Base-by-base conservation (phyloP, 1,140 invertebrate genomes). In the Drosophila grimshawi region DNA sequence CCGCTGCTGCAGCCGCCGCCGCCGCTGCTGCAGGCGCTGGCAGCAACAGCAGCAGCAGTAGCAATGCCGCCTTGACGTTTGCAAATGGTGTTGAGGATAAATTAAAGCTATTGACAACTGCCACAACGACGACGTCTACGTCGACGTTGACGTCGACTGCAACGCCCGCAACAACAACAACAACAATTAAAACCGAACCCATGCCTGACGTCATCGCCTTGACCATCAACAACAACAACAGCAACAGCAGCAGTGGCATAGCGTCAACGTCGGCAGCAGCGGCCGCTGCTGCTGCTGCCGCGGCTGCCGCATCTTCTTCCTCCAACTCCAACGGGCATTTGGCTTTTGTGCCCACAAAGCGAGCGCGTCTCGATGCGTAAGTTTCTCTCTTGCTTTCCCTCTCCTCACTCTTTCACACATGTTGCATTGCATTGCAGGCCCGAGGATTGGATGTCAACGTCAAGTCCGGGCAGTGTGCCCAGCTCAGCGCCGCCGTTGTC, bases 381-480 rank as follows among this genome's bases (percentile, higher is more conserved):
- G 86, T 29, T 4, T 8, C 19, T 5, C 29, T 29, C 6, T 63
- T 39, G 2, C n/a, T 29, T 39, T 30, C 4, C 1, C 6, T 33
- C 43, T 5, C 27, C 8, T 32, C 5, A 2, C 8, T 33, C 43
- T 73, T 19, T 19, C 19, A 19, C 19, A 19, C 19, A 19, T 19
- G 1, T 19, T 19, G 19, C 19, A 19, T 19, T 19, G 19, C 19
- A 19, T 19, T 60, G 1, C 60, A 92, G 94, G 5, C 91, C 93
- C 19, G 95, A 95, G 78, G 94, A 95, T 78, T 95, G 95, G 95
- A 89, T 95, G 53, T 93, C 94, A 37, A 94, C 94, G 2, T 93
- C 94, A 43, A 94, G 94, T 91, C 94, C 94, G 5, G 93, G 93
- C 53, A 93, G 94, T 71, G 94, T 94, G 76, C 94, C 94, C 81